Conservation (phyloP, 1,140 invertebrate species). For the Aphelenchoides fujianensis region DNA sequence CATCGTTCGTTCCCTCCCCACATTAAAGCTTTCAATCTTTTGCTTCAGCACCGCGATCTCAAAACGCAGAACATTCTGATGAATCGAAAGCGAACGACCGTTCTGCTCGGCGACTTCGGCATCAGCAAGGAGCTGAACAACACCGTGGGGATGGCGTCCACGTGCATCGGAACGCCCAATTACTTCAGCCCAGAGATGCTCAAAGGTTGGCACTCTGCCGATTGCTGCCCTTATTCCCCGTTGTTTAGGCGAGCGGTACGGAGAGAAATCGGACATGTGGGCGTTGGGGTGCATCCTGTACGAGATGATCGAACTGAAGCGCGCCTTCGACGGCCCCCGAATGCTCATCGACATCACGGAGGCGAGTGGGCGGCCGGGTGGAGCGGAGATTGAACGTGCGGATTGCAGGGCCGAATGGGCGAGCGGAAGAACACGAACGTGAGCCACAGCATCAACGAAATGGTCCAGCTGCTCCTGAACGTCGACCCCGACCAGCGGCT, state of each 20-base stretch:
- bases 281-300: slow-evolving; percentile 78
- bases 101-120: slow-evolving; percentile 33
- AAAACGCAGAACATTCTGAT: slow-evolving; percentile 71
- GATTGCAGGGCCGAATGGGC: not conserved
- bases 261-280: slow-evolving; percentile 68
- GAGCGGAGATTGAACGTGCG: too few species aligned
- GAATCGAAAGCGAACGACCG: slow-evolving; percentile 65
- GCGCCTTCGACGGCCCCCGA: slow-evolving; percentile 69
- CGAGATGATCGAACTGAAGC: slow-evolving; percentile 70
- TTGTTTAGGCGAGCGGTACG: slow-evolving; percentile 61
- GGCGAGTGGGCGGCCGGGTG: too few species aligned
- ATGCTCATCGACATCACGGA: not conserved
- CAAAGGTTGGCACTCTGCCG: not conserved
- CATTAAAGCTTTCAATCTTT: slow-evolving; percentile 14
- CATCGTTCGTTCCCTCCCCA: slow-evolving; percentile 39
- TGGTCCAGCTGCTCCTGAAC: not conserved
- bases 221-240: not conserved
- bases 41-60: slow-evolving; percentile 65
- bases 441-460: not conserved
- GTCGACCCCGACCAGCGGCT: not conserved
- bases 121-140: slow-evolving; percentile 30
- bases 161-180: slow-evolving; percentile 74
- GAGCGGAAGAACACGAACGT: not conserved
- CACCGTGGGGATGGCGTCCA: slow-evolving; percentile 12
- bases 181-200: slow-evolving; percentile 65